Percentiles rank a stretch among this genome's conserved stretches.
phyloP scores from a whole-genome alignment of 2,888 invertebrate species.

The Acleris sparsana region DNA sequence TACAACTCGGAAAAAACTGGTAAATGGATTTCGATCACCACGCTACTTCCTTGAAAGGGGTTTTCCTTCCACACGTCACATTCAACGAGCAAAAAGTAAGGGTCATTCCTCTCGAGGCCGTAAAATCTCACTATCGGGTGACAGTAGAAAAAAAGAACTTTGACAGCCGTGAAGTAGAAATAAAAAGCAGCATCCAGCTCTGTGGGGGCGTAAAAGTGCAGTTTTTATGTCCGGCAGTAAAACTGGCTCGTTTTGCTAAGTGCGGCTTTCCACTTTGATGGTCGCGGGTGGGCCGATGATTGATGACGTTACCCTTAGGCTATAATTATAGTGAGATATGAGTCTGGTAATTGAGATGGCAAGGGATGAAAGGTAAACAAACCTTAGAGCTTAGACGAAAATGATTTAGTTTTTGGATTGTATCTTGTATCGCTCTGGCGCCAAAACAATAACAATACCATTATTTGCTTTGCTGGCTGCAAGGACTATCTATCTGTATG shows the following conservation, averaged over 20 bases:
- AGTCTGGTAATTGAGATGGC: slow-evolving; percentile 21
- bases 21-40: slow-evolving; percentile 16
- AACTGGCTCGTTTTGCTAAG: slow-evolving; percentile 49
- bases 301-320: slow-evolving; percentile 13
- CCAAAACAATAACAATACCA: no score
- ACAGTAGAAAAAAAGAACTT: slow-evolving; percentile 56
- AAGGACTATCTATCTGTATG: no score
- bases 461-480: no score
- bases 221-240: slow-evolving; percentile 61
- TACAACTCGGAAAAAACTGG: slow-evolving; percentile 1
- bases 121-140: slow-evolving; percentile 61
- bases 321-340: slow-evolving; percentile 21
- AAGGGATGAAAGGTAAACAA: slow-evolving; percentile 6
- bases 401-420: no score
- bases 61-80: neutral
- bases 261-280: slow-evolving; percentile 33
- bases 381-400: neutral
- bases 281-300: slow-evolving; percentile 26
- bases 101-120: slow-evolving; percentile 40
- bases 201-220: slow-evolving; percentile 59
- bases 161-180: slow-evolving; percentile 60
- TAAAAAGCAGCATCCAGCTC: slow-evolving; percentile 54
- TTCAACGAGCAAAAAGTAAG: slow-evolving; percentile 33
- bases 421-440: no score
- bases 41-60: slow-evolving; percentile 10